Evolutionary conservation across 53 echinoderm and acorn worm genomes (phyloP).

Genomic region (Stichopus horrens): DNA sequence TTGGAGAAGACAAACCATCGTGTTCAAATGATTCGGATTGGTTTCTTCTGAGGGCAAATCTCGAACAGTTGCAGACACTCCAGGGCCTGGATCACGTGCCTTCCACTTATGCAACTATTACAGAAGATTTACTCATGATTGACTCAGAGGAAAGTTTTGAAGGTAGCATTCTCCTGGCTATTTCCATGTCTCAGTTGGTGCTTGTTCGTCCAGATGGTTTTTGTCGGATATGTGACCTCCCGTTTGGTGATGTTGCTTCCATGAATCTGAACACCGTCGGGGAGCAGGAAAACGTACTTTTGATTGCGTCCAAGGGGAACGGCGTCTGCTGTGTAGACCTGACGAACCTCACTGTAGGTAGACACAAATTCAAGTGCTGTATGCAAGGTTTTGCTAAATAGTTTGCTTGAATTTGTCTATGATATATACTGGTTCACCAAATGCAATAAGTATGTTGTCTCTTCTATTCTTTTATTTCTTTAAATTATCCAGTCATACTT

Average conservation of each 20-base stretch:
- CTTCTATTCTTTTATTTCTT: no score
- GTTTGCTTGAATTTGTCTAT: no score
- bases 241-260: constrained; percentile 1
- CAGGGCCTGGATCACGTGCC: background rate
- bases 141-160: background rate
- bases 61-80: background rate
- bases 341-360: constrained; percentile 3
- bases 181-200: background rate
- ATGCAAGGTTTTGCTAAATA: no score
- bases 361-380: no score
- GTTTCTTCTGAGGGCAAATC: background rate
- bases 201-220: background rate
- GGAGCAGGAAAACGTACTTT: background rate
- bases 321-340: constrained; percentile 15
- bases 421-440: no score
- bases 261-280: background rate
- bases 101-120: constrained; percentile 18
- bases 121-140: background rate
- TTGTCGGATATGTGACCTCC: constrained; percentile 16
- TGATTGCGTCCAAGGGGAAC: background rate
- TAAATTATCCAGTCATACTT: no score
- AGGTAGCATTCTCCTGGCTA: constrained; percentile 2
- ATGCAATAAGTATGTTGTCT: no score
- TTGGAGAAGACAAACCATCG: background rate
- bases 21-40: background rate